Percentiles rank a stretch among this genome's conserved stretches.
Conservation (phyloP, 1,140 invertebrate genomes). For the Proctacanthus coquilletti region DNA sequence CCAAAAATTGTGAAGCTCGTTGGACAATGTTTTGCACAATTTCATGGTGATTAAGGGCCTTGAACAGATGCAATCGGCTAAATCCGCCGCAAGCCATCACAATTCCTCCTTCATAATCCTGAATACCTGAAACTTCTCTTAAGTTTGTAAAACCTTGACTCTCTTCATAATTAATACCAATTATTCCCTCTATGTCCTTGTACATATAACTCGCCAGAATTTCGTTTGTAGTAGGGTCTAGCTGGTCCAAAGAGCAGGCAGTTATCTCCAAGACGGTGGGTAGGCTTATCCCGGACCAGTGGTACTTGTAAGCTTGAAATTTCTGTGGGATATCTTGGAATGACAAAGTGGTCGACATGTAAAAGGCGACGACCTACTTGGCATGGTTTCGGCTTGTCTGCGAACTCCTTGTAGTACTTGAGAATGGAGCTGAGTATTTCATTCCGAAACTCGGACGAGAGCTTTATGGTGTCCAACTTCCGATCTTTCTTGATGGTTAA, state of each 20-base stretch:
- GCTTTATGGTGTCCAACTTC: constrained; percentile 88
- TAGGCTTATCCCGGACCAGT: constrained; percentile 83
- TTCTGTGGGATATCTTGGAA: constrained; percentile 38
- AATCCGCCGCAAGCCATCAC: constrained; percentile 77
- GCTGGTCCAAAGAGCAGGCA: constrained; percentile 75
- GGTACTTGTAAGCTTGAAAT: constrained; percentile 84
- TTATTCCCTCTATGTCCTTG: constrained; percentile 77
- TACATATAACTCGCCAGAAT: constrained; percentile 78
- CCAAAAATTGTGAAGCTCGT: constrained; percentile 60
- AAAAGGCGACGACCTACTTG: constrained; percentile 38
- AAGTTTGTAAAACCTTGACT: not conserved
- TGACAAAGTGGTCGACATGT: constrained; percentile 7
- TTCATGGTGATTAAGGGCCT: constrained; percentile 63
- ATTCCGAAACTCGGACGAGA: constrained; percentile 90
- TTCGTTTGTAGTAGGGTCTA: constrained; percentile 68
- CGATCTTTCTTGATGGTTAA: constrained; percentile 79
- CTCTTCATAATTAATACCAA: constrained; percentile 22
- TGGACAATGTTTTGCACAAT: constrained; percentile 76
- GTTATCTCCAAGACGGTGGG: constrained; percentile 81
- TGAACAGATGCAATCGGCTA: constrained; percentile 79
- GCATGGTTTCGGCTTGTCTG: constrained; percentile 60
- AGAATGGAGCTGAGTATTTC: constrained; percentile 86
- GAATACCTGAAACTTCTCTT: constrained; percentile 31
- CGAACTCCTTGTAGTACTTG: constrained; percentile 60
- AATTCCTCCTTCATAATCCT: constrained; percentile 66